Evolutionary conservation across 1,140 invertebrate genomes (phyloP).

Genomic region (Lordiphosa stackelbergi): DNA sequence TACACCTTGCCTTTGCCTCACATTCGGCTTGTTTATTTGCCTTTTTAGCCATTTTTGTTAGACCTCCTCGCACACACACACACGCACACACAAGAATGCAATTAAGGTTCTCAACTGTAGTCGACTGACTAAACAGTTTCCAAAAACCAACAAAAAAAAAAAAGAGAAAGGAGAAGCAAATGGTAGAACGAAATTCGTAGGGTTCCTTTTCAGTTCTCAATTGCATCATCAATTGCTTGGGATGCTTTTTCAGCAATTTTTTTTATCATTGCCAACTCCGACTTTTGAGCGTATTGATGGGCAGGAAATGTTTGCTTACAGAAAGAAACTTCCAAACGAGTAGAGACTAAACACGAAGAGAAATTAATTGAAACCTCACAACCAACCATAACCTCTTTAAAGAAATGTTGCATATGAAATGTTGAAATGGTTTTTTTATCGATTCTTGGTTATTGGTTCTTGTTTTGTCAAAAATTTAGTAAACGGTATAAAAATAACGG

Average conservation of each 20-base stretch:
- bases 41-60: slow-evolving; percentile 44
- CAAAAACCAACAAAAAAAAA: not conserved
- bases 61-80: not conserved
- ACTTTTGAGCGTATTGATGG: too few relatives aligned
- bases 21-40: slow-evolving; percentile 35
- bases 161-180: not conserved
- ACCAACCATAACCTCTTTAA: too few relatives aligned
- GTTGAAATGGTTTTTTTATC: too few relatives aligned
- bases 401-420: too few relatives aligned
- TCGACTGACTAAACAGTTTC: slow-evolving; percentile 5
- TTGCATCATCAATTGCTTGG: slow-evolving; percentile 1
- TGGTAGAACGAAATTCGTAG: not conserved
- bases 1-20: not conserved
- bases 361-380: too few relatives aligned
- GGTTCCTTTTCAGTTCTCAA: slow-evolving; percentile 1
- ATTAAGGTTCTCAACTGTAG: slow-evolving; percentile 1
- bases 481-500: too few relatives aligned
- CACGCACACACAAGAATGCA: slow-evolving; percentile 1
- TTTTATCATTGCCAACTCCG: not conserved
- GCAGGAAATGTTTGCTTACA: too few relatives aligned
- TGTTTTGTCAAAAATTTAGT: too few relatives aligned
- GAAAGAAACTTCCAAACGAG: too few relatives aligned
- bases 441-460: too few relatives aligned
- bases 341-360: too few relatives aligned
- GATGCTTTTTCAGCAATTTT: not conserved